Evolutionary conservation across 2,888 invertebrate species (phyloP), one percentile per base, ranked within the genome.

Genomic region (Nysson spinosus): DNA sequence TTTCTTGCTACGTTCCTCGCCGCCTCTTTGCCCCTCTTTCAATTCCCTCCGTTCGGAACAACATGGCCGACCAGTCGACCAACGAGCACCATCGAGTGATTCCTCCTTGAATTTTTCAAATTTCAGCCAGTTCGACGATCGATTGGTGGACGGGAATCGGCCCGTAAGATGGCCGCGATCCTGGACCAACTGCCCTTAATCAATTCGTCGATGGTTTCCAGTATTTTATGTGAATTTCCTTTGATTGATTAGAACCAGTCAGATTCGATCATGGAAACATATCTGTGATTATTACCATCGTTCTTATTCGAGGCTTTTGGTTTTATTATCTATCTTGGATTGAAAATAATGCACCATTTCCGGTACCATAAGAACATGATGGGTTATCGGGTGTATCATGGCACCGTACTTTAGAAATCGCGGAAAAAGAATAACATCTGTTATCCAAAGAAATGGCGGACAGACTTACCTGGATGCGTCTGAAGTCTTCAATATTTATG

Each of bases 1-100:
- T 74, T 79, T 81, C 79, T 79, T 77, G 79, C 72, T 72, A 72
- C 75, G 67, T 51, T 71, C 71, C 61, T 68, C 66, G 57, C 69
- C 76, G 68, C 73, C 73, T 70, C 69, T 47, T 65, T 35, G 55
- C 55, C 68, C 51, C 57, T 44, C 57, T 54, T 50, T 43, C 60
- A 39, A 55, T 57, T 44, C 51, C 58, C 61, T 40, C 57, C 66
- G 60, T 54, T 42, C 55, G 39, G 28, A 58, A 40, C 77, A 77
- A 70, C 73, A 78, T 78, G 77, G 77, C 71, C 62, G 77, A 58
- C 65, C 63, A 40, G 51, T 60, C 47, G 47, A 35, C 60, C 60
- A 52, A 60, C 51, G 56, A 40, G 57, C 75, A 61, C 58, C 72
- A 57, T 65, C 71, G 69, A 62, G 39, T 67, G 67, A 69, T 66